Evolutionary conservation across 2,113 vertebrate species (phyloP).

Genomic region (Pterocles burchelli): DNA sequence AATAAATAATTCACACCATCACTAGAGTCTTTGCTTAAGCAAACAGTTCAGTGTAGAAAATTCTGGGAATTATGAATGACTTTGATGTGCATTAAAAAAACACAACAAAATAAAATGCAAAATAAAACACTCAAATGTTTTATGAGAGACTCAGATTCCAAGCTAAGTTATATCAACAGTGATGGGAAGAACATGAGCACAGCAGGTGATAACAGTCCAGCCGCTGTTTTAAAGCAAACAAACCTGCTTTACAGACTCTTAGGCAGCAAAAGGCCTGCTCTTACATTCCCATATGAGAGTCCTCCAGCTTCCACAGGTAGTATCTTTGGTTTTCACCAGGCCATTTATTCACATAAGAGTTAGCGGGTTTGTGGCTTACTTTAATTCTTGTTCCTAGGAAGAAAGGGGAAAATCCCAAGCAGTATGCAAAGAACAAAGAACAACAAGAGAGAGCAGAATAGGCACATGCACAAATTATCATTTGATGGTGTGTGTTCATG

Average conservation of each 20-base stretch:
- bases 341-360: background rate
- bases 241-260: background rate
- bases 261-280: background rate
- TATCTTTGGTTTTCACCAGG: background rate
- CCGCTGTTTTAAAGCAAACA: background rate
- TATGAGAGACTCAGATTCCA: slow-evolving; percentile 40
- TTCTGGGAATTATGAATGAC: slow-evolving; percentile 50
- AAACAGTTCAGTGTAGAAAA: slow-evolving; percentile 58
- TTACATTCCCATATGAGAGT: background rate
- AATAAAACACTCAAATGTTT: slow-evolving; percentile 54
- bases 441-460: background rate
- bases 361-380: background rate
- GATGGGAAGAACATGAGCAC: background rate
- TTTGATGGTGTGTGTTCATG: background rate
- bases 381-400: background rate
- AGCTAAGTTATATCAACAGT: slow-evolving; percentile 52
- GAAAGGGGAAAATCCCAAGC: background rate
- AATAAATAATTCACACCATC: slow-evolving; percentile 71
- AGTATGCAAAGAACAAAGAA: background rate
- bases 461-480: background rate
- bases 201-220: slow-evolving; percentile 12
- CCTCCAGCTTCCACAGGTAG: background rate
- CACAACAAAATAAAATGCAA: slow-evolving; percentile 29
- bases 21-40: slow-evolving; percentile 28
- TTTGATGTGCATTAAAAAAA: slow-evolving; percentile 40